Percentiles rank a stretch among this genome's conserved stretches.
These are phyloP conservation scores for Ochropleura leucogaster DNA, from an alignment of 2,888 invertebrate genomes.

Conservation along the genomic window DNA sequence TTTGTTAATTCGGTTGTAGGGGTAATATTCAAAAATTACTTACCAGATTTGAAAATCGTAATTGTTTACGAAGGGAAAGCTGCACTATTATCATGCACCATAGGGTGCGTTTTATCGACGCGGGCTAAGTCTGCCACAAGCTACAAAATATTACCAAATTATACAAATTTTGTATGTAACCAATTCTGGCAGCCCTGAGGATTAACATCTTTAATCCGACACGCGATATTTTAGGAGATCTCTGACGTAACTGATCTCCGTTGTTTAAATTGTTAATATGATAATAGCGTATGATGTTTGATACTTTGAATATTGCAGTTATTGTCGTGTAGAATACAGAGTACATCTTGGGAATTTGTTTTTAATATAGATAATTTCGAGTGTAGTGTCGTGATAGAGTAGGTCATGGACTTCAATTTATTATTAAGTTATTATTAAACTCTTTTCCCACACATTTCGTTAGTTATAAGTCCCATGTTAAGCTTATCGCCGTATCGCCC, in stretches of 20 bases:
- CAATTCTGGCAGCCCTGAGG: not conserved
- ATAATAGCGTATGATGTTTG: conserved; percentile 9
- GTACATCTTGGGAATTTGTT: not conserved
- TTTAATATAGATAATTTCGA: not conserved
- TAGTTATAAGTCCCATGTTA: not conserved
- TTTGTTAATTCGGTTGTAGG: not conserved
- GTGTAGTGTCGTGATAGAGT: not conserved
- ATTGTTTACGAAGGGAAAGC: not conserved
- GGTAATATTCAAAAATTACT: not conserved
- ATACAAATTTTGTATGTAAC: not conserved
- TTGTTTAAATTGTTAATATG: conserved; percentile 28
- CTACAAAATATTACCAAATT: not conserved
- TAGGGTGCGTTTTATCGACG: not conserved
- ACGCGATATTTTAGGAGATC: conserved; percentile 20
- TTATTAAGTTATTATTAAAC: not conserved
- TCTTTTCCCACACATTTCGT: not conserved
- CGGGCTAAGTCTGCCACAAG: not conserved
- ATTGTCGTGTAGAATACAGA: not conserved
- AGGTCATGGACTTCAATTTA: not conserved
- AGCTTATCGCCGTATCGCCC: too few species aligned
- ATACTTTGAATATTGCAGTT: conserved; percentile 7
- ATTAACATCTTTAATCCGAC: conserved; percentile 41
- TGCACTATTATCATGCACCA: not conserved
- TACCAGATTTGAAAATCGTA: not conserved
- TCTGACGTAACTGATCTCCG: conserved; percentile 31